Evolutionary conservation across 2,888 invertebrate species (phyloP).

Genomic region (Colostygia pectinataria): DNA sequence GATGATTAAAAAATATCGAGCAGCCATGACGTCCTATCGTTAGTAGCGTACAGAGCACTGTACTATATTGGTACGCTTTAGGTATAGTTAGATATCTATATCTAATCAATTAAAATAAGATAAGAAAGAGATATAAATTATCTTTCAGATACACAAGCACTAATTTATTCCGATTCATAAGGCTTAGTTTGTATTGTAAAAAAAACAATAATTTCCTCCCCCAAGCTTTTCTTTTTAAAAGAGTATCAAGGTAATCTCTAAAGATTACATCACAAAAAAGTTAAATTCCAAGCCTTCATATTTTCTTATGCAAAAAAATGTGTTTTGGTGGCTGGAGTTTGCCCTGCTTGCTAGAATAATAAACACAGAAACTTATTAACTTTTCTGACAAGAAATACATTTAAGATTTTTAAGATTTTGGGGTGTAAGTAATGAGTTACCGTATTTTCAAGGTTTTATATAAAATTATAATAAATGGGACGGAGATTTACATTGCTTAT

Average conservation of each 20-base stretch:
- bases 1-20: constrained; percentile 29
- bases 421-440: constrained; percentile 39
- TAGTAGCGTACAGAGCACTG: constrained; percentile 12
- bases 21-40: constrained; percentile 41
- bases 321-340: constrained; percentile 53
- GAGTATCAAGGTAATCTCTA: constrained; percentile 73
- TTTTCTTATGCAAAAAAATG: constrained; percentile 71
- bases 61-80: constrained; percentile 11
- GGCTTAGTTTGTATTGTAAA: constrained; percentile 34
- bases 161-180: background rate
- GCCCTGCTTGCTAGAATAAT: constrained; percentile 53
- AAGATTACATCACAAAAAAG: constrained; percentile 70
- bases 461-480: background rate
- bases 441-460: constrained; percentile 11
- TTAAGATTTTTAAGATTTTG: constrained; percentile 38
- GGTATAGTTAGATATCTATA: constrained; percentile 23
- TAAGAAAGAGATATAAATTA: constrained; percentile 21
- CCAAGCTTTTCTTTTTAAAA: constrained; percentile 54
- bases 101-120: constrained; percentile 3
- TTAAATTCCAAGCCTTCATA: constrained; percentile 67
- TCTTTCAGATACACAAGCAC: background rate
- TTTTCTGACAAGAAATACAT: constrained; percentile 52
- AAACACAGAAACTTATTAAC: constrained; percentile 64
- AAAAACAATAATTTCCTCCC: constrained; percentile 57
- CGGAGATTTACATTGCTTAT: background rate